phyloP scores from a whole-genome alignment of 2,797 vertebrate genomes.

The Liasis olivaceus region DNA sequence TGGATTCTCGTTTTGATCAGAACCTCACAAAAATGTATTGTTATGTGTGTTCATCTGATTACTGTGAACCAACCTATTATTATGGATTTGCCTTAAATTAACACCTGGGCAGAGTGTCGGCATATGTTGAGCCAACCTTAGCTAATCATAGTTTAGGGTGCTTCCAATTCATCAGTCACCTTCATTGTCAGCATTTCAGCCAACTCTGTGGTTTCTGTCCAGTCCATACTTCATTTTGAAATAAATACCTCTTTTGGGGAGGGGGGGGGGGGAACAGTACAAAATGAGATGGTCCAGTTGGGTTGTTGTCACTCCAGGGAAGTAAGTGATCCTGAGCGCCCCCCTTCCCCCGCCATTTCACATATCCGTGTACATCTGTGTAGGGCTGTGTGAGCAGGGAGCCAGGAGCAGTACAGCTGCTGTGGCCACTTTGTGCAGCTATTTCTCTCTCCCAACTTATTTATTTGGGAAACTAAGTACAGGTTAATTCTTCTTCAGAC shows the following conservation, averaged over 20 bases:
- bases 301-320: not conserved
- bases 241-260: not conserved
- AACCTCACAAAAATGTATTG: not conserved
- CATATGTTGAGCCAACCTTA: not conserved
- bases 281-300: not conserved
- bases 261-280: not conserved
- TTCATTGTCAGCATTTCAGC: not conserved
- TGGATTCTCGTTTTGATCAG: not conserved
- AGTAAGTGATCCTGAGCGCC: not conserved
- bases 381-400: not conserved
- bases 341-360: no score
- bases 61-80: not conserved
- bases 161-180: not conserved
- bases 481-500: not conserved
- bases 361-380: not conserved
- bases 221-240: not conserved
- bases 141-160: not conserved
- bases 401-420: not conserved
- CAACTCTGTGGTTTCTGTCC: not conserved
- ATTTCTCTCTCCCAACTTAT: not conserved
- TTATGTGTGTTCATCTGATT: not conserved
- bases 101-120: not conserved
- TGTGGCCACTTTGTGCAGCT: not conserved
- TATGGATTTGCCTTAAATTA: not conserved
- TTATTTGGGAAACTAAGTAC: not conserved